phyloP scores from a whole-genome alignment of 2,888 invertebrate species.

The Polymixis flavicincta region DNA sequence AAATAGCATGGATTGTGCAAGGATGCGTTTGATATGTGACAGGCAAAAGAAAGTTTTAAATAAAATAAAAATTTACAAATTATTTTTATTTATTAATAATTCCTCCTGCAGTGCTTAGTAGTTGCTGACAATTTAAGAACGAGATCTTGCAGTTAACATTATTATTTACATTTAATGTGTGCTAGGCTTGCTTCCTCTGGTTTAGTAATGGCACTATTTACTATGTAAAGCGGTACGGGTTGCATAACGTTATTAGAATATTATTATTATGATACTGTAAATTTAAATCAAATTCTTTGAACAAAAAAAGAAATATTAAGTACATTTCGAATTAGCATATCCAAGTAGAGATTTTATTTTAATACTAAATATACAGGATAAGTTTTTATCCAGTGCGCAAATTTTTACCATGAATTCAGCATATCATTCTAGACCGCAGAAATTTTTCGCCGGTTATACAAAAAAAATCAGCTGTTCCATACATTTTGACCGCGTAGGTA shows the following conservation, averaged over 20 bases:
- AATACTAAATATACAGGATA: conserved; percentile 25
- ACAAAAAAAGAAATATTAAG: conserved; percentile 66
- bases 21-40: not conserved
- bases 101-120: conserved; percentile 85
- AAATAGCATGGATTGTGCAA: not conserved
- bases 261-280: conserved; percentile 59
- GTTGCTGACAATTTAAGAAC: conserved; percentile 84
- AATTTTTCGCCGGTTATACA: too few species aligned
- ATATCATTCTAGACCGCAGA: too few species aligned
- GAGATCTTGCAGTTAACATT: conserved; percentile 81
- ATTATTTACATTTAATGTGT: conserved; percentile 79
- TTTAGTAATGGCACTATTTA: conserved; percentile 81
- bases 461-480: too few species aligned
- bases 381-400: too few species aligned
- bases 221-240: conserved; percentile 62
- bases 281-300: conserved; percentile 55
- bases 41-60: conserved; percentile 35
- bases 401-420: too few species aligned
- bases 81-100: conserved; percentile 85
- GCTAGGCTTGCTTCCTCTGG: conserved; percentile 68
- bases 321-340: conserved; percentile 69
- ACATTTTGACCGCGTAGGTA: too few species aligned
- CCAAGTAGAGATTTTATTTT: conserved; percentile 49
- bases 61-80: conserved; percentile 74
- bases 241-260: conserved; percentile 57